Percentiles rank a stretch among this genome's conserved stretches.
Evolutionary conservation across 2,113 vertebrate genomes (phyloP).

Genomic region (Calidris pygmaea): DNA sequence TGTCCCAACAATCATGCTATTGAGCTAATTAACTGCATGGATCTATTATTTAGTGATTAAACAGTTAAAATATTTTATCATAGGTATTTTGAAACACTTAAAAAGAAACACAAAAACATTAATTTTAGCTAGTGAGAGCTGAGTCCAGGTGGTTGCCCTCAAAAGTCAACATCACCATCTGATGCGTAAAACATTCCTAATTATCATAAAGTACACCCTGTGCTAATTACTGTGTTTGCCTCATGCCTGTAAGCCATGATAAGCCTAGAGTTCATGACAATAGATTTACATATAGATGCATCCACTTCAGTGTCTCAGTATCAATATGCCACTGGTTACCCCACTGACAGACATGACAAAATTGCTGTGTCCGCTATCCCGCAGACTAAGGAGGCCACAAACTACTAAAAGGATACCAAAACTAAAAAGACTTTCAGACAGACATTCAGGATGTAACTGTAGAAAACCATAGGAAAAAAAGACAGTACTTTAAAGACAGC

Average conservation of each 20-base stretch:
- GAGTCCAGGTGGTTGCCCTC: constrained; percentile 42
- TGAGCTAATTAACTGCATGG: neutral
- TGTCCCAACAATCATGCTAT: neutral
- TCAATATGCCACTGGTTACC: neutral
- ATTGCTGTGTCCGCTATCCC: neutral
- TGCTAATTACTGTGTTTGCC: constrained; percentile 33
- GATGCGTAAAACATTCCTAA: constrained; percentile 49
- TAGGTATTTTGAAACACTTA: neutral
- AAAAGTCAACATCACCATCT: constrained; percentile 61
- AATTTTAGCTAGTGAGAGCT: neutral
- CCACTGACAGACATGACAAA: neutral
- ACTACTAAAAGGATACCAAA: neutral
- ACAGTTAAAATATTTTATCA: neutral
- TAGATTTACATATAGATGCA: neutral
- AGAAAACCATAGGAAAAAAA: neutral
- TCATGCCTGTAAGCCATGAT: neutral
- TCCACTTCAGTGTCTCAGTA: neutral
- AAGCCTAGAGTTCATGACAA: neutral
- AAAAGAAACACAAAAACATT: neutral
- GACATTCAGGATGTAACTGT: neutral
- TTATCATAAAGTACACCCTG: constrained; percentile 12
- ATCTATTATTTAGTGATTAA: neutral
- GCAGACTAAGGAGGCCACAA: neutral
- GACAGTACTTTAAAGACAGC: neutral
- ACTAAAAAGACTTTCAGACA: neutral